Evolutionary conservation across 2,888 invertebrate species (phyloP).

Genomic region (Eudasyphora cyanicolor): DNA sequence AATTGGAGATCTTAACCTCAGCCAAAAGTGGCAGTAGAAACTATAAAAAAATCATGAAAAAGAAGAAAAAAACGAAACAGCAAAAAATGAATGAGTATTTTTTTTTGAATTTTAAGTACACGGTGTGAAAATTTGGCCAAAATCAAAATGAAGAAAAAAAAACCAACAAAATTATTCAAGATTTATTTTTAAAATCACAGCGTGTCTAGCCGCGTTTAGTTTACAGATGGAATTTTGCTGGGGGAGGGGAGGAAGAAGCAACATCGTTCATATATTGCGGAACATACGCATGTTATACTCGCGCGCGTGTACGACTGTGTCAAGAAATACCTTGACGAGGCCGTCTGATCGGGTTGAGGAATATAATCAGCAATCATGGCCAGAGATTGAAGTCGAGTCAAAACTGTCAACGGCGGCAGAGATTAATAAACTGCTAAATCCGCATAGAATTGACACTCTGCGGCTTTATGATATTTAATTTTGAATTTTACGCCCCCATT

Average conservation of each 20-base stretch:
- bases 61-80: neutral
- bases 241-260: neutral
- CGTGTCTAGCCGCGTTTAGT: neutral
- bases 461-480: too few species aligned
- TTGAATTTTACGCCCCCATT: too few species aligned
- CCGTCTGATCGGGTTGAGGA: too few species aligned
- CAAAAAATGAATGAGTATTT: neutral
- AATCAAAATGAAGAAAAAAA: constrained; percentile 24
- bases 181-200: constrained; percentile 12
- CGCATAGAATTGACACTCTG: too few species aligned
- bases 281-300: too few species aligned
- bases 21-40: neutral
- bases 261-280: neutral
- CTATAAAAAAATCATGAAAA: neutral
- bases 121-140: constrained; percentile 52
- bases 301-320: neutral
- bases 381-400: too few species aligned
- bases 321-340: too few species aligned
- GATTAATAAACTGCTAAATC: too few species aligned
- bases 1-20: constrained; percentile 21
- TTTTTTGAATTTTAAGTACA: constrained; percentile 22
- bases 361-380: too few species aligned
- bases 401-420: too few species aligned
- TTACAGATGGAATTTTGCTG: neutral
- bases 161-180: neutral